Conservation (phyloP, 2,888 invertebrate species). For the Trisateles emortualis region DNA sequence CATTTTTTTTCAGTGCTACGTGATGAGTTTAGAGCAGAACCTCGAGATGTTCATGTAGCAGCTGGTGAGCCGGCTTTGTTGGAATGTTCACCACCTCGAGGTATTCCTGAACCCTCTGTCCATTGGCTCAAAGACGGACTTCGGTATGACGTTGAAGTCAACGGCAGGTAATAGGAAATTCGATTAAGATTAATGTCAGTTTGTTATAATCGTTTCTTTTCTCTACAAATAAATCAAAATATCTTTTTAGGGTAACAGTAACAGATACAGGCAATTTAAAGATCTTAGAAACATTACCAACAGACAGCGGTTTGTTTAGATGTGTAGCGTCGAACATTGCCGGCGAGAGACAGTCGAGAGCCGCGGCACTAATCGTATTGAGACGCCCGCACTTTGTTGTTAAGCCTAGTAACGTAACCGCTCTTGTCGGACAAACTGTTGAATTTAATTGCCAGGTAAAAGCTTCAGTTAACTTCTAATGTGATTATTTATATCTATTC, state of each 20-base stretch:
- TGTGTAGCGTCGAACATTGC: slow-evolving; percentile 97
- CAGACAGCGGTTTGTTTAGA: slow-evolving; percentile 96
- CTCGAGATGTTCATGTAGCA: slow-evolving; percentile 96
- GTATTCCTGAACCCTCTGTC: slow-evolving; percentile 97
- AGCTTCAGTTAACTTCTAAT: not conserved
- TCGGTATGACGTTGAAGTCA: slow-evolving; percentile 87
- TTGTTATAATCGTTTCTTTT: too few relatives aligned
- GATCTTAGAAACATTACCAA: slow-evolving; percentile 95
- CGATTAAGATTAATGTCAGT: not conserved
- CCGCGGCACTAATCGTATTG: slow-evolving; percentile 93
- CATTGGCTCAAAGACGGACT: slow-evolving; percentile 95
- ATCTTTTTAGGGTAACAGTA: slow-evolving; percentile 88
- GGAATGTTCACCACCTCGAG: slow-evolving; percentile 97
- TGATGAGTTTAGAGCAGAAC: slow-evolving; percentile 97
- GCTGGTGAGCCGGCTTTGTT: slow-evolving; percentile 96
- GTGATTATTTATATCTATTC: not conserved
- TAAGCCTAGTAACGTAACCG: slow-evolving; percentile 94
- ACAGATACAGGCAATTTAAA: slow-evolving; percentile 96
- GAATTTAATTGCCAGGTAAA: slow-evolving; percentile 93
- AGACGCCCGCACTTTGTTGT: slow-evolving; percentile 95
- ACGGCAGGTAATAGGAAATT: slow-evolving; percentile 83
- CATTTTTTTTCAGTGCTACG: slow-evolving; percentile 91
- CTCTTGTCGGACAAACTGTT: slow-evolving; percentile 93
- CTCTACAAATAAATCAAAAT: too few relatives aligned
- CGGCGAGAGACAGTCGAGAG: slow-evolving; percentile 93